Percentiles rank a stretch among this genome's conserved stretches.
Conservation (phyloP, 1,140 invertebrate genomes). For the Laupala kohalensis region DNA sequence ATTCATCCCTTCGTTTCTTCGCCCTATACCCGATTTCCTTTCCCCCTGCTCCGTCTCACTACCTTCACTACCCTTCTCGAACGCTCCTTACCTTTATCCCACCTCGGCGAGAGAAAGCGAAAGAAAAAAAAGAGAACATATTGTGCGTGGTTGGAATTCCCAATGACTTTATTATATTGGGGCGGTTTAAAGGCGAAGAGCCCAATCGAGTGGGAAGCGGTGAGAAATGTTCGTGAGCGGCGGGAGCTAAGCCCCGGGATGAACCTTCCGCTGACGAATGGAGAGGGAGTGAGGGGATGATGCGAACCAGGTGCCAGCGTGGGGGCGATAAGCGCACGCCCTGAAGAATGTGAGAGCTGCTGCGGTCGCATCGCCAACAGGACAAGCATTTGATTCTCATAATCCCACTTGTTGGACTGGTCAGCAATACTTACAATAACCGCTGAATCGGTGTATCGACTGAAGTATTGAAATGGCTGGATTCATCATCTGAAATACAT, state of each 20-base stretch:
- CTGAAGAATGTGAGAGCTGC: too few species aligned
- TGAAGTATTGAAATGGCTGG: too few species aligned
- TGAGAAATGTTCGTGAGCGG: neutral
- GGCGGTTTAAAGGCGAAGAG: neutral
- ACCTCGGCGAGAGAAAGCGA: neutral
- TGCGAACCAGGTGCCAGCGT: neutral
- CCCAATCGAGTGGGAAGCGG: neutral
- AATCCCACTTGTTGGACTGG: too few species aligned
- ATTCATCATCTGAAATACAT: too few species aligned
- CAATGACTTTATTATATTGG: neutral
- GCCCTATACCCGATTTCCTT: neutral
- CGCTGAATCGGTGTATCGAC: too few species aligned
- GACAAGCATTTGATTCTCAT: too few species aligned
- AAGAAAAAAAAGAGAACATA: neutral
- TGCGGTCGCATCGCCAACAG: too few species aligned
- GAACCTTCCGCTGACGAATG: neutral
- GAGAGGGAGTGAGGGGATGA: neutral
- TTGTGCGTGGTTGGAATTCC: neutral
- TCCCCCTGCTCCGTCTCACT: neutral
- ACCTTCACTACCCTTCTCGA: neutral
- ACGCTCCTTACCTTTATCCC: neutral
- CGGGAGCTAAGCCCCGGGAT: neutral
- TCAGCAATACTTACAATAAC: too few species aligned
- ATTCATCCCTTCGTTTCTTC: neutral
- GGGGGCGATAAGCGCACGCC: neutral